phyloP scores from a whole-genome alignment of 2,797 vertebrate species.

The Hydrolagus colliei region DNA sequence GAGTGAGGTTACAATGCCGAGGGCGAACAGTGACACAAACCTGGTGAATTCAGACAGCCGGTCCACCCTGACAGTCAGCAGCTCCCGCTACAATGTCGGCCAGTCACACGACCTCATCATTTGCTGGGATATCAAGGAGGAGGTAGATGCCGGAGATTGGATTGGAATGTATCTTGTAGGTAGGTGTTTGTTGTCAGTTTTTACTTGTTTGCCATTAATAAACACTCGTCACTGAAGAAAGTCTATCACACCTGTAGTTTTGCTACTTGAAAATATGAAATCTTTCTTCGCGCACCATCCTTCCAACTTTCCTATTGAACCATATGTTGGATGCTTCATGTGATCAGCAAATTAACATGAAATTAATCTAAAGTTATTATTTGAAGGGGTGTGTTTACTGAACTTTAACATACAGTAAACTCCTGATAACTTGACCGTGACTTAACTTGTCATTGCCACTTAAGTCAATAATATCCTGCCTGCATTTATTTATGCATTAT shows the following conservation, averaged over 20 bases:
- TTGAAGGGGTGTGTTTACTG: neutral
- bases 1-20: slow-evolving; percentile 68
- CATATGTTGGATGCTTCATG: neutral
- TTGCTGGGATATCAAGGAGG: slow-evolving; percentile 96
- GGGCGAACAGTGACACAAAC: slow-evolving; percentile 88
- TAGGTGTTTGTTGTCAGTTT: slow-evolving; percentile 51
- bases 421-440: too few relatives aligned
- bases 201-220: neutral
- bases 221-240: neutral
- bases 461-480: too few relatives aligned
- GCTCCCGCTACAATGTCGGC: slow-evolving; percentile 79
- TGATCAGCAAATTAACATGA: neutral
- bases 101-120: slow-evolving; percentile 83
- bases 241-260: neutral
- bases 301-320: neutral
- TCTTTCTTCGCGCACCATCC: neutral
- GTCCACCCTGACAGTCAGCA: slow-evolving; percentile 84
- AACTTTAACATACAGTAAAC: neutral
- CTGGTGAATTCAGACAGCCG: slow-evolving; percentile 83
- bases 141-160: slow-evolving; percentile 95
- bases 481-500: neutral
- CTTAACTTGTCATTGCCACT: too few relatives aligned
- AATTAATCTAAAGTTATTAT: neutral
- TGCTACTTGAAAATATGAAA: neutral
- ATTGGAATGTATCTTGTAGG: slow-evolving; percentile 95